Evolutionary conservation across 2,113 vertebrate genomes (phyloP).

Genomic region (Podocnemis expansa): DNA sequence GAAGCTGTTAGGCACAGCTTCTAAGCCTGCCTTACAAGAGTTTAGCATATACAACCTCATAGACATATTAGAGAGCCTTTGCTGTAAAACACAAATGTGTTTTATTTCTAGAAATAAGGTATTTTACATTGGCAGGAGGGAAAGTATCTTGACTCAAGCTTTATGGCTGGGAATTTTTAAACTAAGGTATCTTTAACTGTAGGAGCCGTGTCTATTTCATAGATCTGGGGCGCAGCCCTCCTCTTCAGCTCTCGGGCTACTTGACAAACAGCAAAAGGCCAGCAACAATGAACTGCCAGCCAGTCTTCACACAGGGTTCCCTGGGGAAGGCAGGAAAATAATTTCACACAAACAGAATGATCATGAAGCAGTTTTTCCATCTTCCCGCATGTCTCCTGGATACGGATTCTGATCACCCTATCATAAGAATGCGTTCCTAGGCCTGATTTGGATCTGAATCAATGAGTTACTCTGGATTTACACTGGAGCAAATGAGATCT

Average conservation of each 20-base stretch:
- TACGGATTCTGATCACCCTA: neutral
- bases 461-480: accelerated
- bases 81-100: neutral
- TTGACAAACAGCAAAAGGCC: slow-evolving; percentile 83
- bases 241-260: slow-evolving; percentile 82
- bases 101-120: neutral
- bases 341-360: neutral
- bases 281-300: slow-evolving; percentile 80
- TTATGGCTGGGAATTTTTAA: slow-evolving; percentile 20
- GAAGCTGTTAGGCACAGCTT: no score
- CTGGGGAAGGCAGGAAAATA: slow-evolving; percentile 30
- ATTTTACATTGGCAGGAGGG: neutral
- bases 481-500: neutral
- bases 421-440: accelerated
- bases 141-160: slow-evolving; percentile 48
- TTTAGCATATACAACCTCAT: accelerated
- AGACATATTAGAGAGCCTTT: neutral
- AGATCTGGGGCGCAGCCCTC: slow-evolving; percentile 74
- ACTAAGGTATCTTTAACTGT: neutral
- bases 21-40: no score
- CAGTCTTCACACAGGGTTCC: slow-evolving; percentile 82
- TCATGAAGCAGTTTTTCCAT: neutral
- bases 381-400: accelerated
- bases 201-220: slow-evolving; percentile 75
- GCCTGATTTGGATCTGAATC: accelerated